Conservation (phyloP, 2,797 vertebrate species). For the Acipenser ruthenus region DNA sequence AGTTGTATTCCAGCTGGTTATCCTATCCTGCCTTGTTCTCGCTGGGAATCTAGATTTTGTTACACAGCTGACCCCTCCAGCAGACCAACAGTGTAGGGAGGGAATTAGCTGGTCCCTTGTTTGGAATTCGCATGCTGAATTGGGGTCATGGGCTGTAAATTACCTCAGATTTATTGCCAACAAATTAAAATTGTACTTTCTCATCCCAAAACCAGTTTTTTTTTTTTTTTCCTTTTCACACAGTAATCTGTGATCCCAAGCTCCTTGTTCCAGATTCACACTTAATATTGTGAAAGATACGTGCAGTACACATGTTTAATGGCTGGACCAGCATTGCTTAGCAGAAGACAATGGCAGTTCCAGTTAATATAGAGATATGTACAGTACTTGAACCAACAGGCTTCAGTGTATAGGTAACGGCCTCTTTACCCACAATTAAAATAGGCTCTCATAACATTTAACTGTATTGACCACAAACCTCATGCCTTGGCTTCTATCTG, state of each 20-base stretch:
- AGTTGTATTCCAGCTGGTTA: constrained; percentile 32
- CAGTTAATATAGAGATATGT: no score
- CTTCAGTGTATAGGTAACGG: no score
- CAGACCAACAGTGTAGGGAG: constrained; percentile 24
- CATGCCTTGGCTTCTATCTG: no score
- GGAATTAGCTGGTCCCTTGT: constrained; percentile 18
- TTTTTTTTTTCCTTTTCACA: not conserved
- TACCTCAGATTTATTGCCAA: not conserved
- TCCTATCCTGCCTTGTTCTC: constrained; percentile 32
- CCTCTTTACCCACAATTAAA: no score
- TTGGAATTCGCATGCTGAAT: constrained; percentile 1
- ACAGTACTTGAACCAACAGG: no score
- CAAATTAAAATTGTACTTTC: not conserved
- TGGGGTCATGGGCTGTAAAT: constrained; percentile 23
- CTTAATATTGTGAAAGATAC: no score
- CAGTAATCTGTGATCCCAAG: not conserved
- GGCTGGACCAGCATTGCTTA: no score
- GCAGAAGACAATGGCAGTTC: no score
- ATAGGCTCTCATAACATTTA: no score
- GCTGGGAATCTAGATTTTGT: constrained; percentile 48
- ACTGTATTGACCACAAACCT: no score
- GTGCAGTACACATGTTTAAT: no score
- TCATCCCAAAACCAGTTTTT: constrained; percentile 1
- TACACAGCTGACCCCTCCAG: constrained; percentile 26
- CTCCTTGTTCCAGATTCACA: no score